Base-by-base conservation (phyloP, 2,113 vertebrate genomes). In the Gopherus flavomarginatus region DNA sequence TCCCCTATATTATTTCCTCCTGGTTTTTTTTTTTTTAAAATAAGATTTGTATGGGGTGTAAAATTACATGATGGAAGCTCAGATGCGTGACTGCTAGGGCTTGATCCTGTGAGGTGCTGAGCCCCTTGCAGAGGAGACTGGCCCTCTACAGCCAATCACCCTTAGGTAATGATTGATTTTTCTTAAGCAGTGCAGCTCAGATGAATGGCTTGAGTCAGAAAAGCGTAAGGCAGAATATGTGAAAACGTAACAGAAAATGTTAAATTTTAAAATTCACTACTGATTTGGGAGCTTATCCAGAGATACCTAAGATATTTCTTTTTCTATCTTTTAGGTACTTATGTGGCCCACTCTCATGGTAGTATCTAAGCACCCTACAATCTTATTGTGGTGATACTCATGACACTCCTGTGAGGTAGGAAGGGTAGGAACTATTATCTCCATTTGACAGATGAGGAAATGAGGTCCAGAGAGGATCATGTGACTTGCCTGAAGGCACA, bases 301-400 rank as follows among this genome's bases (percentile, higher is more conserved):
- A 52, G 62, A 35, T 35, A 31, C 8, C 62, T 65, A 35, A 7
- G 62, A 88, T 81, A 47, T 78, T 26, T 83, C 86, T 42, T 54
- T 92, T 95, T 96, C 44, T 31, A 31, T 31, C 62, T 82, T 65
- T 38, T 52, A 42, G 56, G 17, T 92, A 10, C 49, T 92, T 97
- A 77, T n/a, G n/a, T 69, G 87, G 42, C 24, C 52, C 62, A 53
- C 8, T 19, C 62, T 35, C 31, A 13, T 65, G 35, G 57, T 29
- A 59, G 0, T 80, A 14, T 85, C 38, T 78, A 78, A 86, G 78
- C 81, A 72, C 31, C 65, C 86, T 8, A 56, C 79, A 82, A 77
- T 26, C 52, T 72, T 82, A 81, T 31, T 85, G 54, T 56, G 24
- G 54, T 56, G 85, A 57, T 62, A 69, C 53, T 86, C 54, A 49